phyloP scores from a whole-genome alignment of 92 coral and sea anemone species.

The Diadumene lineata region DNA sequence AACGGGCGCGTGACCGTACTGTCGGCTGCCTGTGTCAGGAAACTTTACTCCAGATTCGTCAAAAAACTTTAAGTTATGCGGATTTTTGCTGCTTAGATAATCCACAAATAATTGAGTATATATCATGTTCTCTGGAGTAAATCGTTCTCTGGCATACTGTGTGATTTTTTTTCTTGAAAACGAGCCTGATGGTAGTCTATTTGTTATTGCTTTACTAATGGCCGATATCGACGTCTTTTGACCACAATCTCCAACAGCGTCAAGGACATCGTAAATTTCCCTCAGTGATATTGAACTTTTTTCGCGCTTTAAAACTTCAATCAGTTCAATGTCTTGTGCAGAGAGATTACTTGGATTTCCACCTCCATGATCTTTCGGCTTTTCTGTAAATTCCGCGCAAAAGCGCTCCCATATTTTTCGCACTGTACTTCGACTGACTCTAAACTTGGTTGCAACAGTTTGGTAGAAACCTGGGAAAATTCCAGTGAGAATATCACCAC shows the following conservation, averaged over 20 bases:
- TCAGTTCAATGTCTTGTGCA: constrained; percentile 25
- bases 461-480: constrained; percentile 30
- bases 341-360: constrained; percentile 25
- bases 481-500: constrained; percentile 29
- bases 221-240: constrained; percentile 9
- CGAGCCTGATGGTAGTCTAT: constrained; percentile 3
- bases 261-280: constrained; percentile 36
- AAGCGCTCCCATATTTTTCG: constrained; percentile 23
- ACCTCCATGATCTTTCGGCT: constrained; percentile 9
- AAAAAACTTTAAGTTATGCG: constrained; percentile 38
- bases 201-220: constrained; percentile 18
- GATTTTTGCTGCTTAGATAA: constrained; percentile 37
- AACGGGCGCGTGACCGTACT: constrained; percentile 37
- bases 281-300: constrained; percentile 27
- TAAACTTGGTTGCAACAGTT: constrained; percentile 29
- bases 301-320: constrained; percentile 16
- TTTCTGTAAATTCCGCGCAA: constrained; percentile 9
- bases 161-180: constrained; percentile 9
- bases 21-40: constrained; percentile 32
- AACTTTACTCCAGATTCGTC: constrained; percentile 45
- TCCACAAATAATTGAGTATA: no score
- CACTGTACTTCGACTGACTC: constrained; percentile 24
- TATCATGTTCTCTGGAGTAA: no score
- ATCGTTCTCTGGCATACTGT: constrained; percentile 13
- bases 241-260: constrained; percentile 18